These are phyloP conservation scores for Drosophila sechellia DNA, from an alignment of 1,140 invertebrate species.

Conservation along the genomic window DNA sequence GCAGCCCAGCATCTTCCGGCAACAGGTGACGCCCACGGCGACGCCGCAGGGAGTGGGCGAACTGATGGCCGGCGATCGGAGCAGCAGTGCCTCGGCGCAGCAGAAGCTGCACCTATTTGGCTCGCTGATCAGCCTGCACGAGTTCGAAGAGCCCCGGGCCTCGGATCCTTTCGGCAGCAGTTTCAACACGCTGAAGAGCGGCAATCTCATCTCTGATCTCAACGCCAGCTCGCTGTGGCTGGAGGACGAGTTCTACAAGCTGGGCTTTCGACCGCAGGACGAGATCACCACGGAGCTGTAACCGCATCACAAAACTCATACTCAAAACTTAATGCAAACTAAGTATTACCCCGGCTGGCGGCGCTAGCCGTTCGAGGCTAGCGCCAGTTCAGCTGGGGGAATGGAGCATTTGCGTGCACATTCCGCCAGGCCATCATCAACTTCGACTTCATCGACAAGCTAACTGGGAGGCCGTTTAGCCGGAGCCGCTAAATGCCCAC, in stretches of 20 bases:
- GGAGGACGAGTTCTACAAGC: constrained; percentile 89
- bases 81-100: constrained; percentile 64
- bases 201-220: constrained; percentile 86
- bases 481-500: constrained; percentile 66
- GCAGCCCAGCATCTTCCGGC: constrained; percentile 57
- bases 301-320: constrained; percentile 50
- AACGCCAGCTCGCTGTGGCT: constrained; percentile 87
- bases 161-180: constrained; percentile 86
- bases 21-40: constrained; percentile 45
- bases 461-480: constrained; percentile 61
- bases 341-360: constrained; percentile 66
- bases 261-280: constrained; percentile 90
- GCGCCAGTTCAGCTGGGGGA: constrained; percentile 47
- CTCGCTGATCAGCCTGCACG: constrained; percentile 85
- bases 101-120: constrained; percentile 83
- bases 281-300: constrained; percentile 90
- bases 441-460: constrained; percentile 20
- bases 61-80: constrained; percentile 66
- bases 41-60: constrained; percentile 53
- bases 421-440: constrained; percentile 64
- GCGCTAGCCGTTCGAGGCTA: constrained; percentile 50
- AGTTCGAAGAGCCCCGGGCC: constrained; percentile 79
- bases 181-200: constrained; percentile 85
- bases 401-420: constrained; percentile 61
- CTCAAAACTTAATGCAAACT: constrained; percentile 44